Percentiles rank a stretch among this genome's conserved stretches.
These are phyloP conservation scores for Parnassius mnemosyne DNA, from an alignment of 2,888 invertebrate species.

Conservation along the genomic window DNA sequence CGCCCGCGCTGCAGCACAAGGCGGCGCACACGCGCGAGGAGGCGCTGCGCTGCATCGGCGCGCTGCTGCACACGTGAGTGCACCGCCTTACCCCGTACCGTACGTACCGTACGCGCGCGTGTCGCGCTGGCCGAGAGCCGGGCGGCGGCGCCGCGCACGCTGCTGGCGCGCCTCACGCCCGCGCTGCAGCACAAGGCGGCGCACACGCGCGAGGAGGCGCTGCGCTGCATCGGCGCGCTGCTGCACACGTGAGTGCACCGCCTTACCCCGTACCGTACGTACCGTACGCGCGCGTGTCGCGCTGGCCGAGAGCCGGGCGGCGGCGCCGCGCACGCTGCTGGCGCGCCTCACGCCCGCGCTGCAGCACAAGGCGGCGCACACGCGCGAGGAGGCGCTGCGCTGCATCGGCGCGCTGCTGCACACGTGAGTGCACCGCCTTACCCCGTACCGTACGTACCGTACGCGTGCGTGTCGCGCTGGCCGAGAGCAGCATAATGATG, in stretches of 20 bases:
- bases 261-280: no score
- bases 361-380: conserved; percentile 14
- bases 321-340: conserved; percentile 58
- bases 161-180: conserved; percentile 62
- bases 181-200: conserved; percentile 94
- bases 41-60: conserved; percentile 89
- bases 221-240: conserved; percentile 89
- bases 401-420: conserved; percentile 91
- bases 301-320: conserved; percentile 55
- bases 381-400: conserved; percentile 44
- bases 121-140: conserved; percentile 53
- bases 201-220: conserved; percentile 93
- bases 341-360: conserved; percentile 79
- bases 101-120: conserved; percentile 49
- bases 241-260: conserved; percentile 86
- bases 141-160: conserved; percentile 57
- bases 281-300: conserved; percentile 23
- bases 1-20: conserved; percentile 88
- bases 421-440: conserved; percentile 80
- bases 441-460: no score
- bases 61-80: conserved; percentile 89
- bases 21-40: conserved; percentile 96
- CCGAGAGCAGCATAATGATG: conserved; percentile 34
- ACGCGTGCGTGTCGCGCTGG: conserved; percentile 22
- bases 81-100: no score